These are phyloP conservation scores for Corythaeola cristata DNA, from an alignment of 2,113 vertebrate species.

Conservation along the genomic window DNA sequence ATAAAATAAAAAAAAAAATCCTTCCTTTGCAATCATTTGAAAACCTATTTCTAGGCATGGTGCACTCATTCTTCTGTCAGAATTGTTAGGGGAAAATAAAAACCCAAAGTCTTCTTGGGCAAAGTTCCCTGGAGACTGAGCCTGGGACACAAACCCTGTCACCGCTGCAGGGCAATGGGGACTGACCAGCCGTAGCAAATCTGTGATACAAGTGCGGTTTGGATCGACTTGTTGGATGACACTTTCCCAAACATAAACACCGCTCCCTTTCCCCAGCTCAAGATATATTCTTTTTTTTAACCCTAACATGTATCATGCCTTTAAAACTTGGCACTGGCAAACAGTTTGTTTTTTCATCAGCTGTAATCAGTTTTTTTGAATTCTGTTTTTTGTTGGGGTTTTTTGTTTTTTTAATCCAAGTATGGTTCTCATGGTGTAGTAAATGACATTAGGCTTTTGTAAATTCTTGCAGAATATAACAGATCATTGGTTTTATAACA, in stretches of 20 bases:
- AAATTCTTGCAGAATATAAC: slow-evolving; percentile 92
- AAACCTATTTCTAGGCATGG: slow-evolving; percentile 3
- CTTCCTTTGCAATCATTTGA: slow-evolving; percentile 28
- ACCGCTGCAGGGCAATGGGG: neutral
- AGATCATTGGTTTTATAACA: slow-evolving; percentile 93
- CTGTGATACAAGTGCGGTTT: neutral
- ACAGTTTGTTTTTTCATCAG: slow-evolving; percentile 66
- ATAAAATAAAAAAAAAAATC: neutral
- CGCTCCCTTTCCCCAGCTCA: neutral
- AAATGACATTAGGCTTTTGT: slow-evolving; percentile 92
- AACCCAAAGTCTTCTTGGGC: neutral
- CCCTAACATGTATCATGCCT: neutral
- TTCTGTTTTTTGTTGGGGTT: slow-evolving; percentile 72
- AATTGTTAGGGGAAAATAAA: neutral
- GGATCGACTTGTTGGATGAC: neutral
- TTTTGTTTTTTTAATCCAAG: slow-evolving; percentile 82
- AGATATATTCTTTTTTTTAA: neutral
- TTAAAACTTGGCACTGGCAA: slow-evolving; percentile 42
- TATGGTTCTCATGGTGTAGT: slow-evolving; percentile 85
- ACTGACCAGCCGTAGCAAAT: neutral
- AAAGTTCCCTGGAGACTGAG: neutral
- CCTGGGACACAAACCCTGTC: neutral
- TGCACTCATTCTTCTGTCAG: neutral
- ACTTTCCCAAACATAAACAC: neutral
- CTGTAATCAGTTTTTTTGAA: slow-evolving; percentile 71